These are phyloP conservation scores for Sarcophaga carnaria DNA, from an alignment of 2,888 invertebrate species.

Conservation along the genomic window DNA sequence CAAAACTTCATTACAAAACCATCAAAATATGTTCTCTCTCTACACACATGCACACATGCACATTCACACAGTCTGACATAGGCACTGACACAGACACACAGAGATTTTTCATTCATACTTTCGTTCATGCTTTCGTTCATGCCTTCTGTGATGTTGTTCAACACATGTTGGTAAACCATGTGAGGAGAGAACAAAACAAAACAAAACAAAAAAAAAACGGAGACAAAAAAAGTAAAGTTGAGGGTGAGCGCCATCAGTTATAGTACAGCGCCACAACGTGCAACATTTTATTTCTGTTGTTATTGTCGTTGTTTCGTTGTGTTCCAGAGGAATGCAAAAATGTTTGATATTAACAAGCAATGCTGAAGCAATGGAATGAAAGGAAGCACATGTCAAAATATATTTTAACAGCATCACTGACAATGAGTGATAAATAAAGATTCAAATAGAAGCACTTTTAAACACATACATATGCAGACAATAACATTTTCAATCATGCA, in stretches of 20 bases:
- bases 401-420: constrained; percentile 68
- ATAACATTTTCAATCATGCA: constrained; percentile 11
- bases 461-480: background rate
- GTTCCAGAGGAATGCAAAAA: constrained; percentile 54
- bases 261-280: constrained; percentile 33
- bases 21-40: constrained; percentile 65
- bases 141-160: constrained; percentile 42
- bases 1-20: constrained; percentile 70
- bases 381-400: constrained; percentile 72
- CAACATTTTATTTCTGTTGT: constrained; percentile 5
- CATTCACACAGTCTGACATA: background rate
- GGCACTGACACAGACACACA: background rate
- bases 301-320: background rate
- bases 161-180: constrained; percentile 67
- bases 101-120: background rate
- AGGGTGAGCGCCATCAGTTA: constrained; percentile 39
- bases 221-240: constrained; percentile 10
- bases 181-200: constrained; percentile 40
- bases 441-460: background rate
- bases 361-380: constrained; percentile 65
- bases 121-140: constrained; percentile 11
- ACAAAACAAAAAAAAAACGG: constrained; percentile 10
- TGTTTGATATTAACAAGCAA: constrained; percentile 63
- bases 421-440: constrained; percentile 66
- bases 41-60: background rate